Base-by-base conservation (phyloP, 1,140 invertebrate genomes). In the Trichonephila clavata region DNA sequence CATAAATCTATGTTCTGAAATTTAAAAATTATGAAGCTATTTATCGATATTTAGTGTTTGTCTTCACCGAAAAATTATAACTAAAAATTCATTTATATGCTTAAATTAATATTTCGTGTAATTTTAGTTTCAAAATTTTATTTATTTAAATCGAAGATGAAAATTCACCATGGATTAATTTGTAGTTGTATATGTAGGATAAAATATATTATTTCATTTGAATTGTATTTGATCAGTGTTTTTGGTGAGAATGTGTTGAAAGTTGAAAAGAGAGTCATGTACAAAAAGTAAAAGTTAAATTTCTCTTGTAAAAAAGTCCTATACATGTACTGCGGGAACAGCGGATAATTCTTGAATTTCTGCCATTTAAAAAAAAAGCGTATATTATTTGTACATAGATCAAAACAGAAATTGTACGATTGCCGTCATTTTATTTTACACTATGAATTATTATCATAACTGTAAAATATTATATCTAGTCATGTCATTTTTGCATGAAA, bases 381-480 rank as follows among this genome's bases (percentile, higher is more conserved):
- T 83, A 83, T 20, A 32, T 71, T 71, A 83, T 83, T 83, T 83
- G 80, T 83, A 83, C 7, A 83, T 83, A 83, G 80, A 50, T 20
- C 13, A 20, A 20, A 5, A 24, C 27, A 71, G 8, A 50, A 43
- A 50, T 5, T 81, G n/a, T 81, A 83, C n/a, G 6, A 50, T 50
- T 83, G 50, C 43, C 80, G 80, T 83, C 80, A 16, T 57, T 83
- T 83, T 83, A 50, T 83, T 50, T 83, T 50, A 57, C 21, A 83
- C n/a, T 50, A 16, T 27, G 20, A 2, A 77, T 77, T 24, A 43
- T 83, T 83, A 16, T 8, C 16, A 83, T 83, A 83, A 83, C 2
- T 83, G 80, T 83, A 83, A 83, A 43, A 71, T 71, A 27, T 83
- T 21, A 83, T 21, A 50, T 83, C 80, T 83, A 83, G 80, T 83